Evolutionary conservation across 2,797 vertebrate genomes (phyloP), one percentile per base, ranked within the genome.

Genomic region (Melanogrammus aeglefinus): DNA sequence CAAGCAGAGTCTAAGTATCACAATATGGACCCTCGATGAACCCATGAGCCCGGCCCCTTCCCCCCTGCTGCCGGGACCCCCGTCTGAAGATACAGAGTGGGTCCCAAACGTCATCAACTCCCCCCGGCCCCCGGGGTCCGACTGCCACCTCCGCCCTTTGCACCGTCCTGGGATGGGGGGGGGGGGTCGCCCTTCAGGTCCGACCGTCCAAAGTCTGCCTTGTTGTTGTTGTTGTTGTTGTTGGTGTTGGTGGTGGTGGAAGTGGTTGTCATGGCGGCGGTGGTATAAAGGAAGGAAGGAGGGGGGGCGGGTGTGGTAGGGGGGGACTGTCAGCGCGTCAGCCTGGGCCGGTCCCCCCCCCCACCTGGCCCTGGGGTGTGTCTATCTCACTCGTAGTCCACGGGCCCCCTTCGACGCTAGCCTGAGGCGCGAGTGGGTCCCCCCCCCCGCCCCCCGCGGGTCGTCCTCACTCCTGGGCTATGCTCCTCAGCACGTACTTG

Each of bases 401-500:
- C 57, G 24, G 24, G 47, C 47, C 16, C 47, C 18, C 47, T 33
- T 51, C 14, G 47, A 51, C 16, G 51, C 51, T 21, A 57, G 51
- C 51, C 51, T 5, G 47, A 21, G 47, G n/a, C 47, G 47, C 6
- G 0, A 18, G 47, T n/a, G 5, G 6, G 18, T 18, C 57, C 77
- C 85, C 87, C 84, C 86, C n/a, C n/a, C n/a, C n/a, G n/a, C n/a
- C n/a, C n/a, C n/a, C n/a, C n/a, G n/a, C n/a, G n/a, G n/a, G 83
- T 76, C 66, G 70, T 83, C 73, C 84, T 98, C 95, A 99, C 91
- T 99, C 98, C 90, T 99, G 97, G 0, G 97, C 97, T 95, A 98
- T 99, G 96, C 96, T 98, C 92, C 97, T 94, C 89, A 99, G 93
- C 81, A 98, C 97, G 13, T 97, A 99, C 90, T 97, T 99, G 76